These are phyloP conservation scores for Ormyrus rosae DNA, from an alignment of 2,888 invertebrate genomes.

Conservation along the genomic window DNA sequence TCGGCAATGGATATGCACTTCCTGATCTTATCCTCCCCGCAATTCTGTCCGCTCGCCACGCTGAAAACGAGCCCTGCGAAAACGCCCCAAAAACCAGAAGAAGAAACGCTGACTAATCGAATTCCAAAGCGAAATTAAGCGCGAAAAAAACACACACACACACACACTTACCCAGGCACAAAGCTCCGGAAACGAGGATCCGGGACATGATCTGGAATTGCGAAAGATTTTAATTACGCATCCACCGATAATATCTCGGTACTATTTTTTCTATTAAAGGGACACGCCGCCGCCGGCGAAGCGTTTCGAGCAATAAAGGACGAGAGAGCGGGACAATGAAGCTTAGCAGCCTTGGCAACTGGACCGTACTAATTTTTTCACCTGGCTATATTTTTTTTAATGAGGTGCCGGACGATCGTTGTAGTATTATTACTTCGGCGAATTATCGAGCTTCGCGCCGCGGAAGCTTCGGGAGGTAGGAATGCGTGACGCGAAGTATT, in stretches of 20 bases:
- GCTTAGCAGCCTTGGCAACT: too few species aligned
- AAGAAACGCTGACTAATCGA: not conserved
- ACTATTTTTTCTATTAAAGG: not conserved
- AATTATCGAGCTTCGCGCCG: too few species aligned
- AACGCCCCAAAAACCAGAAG: not conserved
- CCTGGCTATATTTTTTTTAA: too few species aligned
- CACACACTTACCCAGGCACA: conserved; percentile 53
- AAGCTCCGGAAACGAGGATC: conserved; percentile 58
- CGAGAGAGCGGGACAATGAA: not conserved
- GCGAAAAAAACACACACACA: not conserved
- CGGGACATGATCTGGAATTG: conserved; percentile 58
- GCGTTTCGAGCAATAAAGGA: conserved; percentile 20
- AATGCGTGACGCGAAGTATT: too few species aligned
- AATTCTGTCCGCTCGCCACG: conserved; percentile 63
- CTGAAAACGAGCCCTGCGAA: conserved; percentile 42
- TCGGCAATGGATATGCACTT: conserved; percentile 79
- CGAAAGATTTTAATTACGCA: conserved; percentile 30
- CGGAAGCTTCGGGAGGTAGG: too few species aligned
- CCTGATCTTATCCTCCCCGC: conserved; percentile 77
- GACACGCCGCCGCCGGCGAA: not conserved
- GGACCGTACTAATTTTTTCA: too few species aligned
- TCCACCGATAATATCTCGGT: conserved; percentile 17
- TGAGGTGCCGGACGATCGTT: too few species aligned
- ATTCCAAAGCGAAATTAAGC: too few species aligned
- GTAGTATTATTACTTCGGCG: too few species aligned